Conservation (phyloP, 2,113 vertebrate species). For the Carlito syrichta region DNA sequence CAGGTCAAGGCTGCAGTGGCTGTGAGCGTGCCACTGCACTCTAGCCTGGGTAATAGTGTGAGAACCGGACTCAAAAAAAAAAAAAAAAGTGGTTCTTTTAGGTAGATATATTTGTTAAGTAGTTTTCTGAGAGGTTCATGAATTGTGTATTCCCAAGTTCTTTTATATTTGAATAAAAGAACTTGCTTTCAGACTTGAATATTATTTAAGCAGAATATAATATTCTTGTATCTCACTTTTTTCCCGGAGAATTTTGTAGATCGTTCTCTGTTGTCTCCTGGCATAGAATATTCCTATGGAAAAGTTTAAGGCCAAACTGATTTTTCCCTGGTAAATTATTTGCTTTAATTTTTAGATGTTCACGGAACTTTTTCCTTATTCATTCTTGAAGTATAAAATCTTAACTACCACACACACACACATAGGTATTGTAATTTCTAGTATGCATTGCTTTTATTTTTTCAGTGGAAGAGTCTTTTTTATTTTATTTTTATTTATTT, state of each 20-base stretch:
- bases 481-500: too few species aligned
- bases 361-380: not conserved
- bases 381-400: not conserved
- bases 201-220: not conserved
- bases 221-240: not conserved
- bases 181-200: not conserved
- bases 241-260: not conserved
- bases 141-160: not conserved
- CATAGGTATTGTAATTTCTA: not conserved
- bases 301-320: not conserved
- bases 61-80: too few species aligned
- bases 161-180: not conserved
- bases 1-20: too few species aligned
- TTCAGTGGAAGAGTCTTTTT: slow-evolving; percentile 10
- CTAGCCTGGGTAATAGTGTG: too few species aligned
- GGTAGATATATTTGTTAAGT: not conserved
- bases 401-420: not conserved
- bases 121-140: not conserved
- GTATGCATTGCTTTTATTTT: not conserved
- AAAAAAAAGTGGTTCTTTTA: too few species aligned
- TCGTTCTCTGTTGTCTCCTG: not conserved
- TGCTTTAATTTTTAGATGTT: not conserved
- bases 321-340: not conserved
- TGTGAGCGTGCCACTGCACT: too few species aligned
- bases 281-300: not conserved